phyloP scores from a whole-genome alignment of 2,888 invertebrate genomes.

The Chamaedrilus cognettii region DNA sequence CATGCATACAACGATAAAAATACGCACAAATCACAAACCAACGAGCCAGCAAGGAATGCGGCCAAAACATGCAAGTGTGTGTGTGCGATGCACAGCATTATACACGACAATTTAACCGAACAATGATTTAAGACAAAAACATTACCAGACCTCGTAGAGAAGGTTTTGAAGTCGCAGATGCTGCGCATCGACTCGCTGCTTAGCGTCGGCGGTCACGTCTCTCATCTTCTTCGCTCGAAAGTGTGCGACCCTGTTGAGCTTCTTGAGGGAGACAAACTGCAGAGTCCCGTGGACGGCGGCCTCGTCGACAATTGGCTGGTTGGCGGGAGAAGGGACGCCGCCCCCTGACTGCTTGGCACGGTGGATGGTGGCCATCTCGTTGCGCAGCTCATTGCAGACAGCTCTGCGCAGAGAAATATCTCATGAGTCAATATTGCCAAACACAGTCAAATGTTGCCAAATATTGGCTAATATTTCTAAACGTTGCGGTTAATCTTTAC shows the following conservation, averaged over 20 bases:
- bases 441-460: too few species aligned
- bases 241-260: constrained; percentile 87
- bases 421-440: too few species aligned
- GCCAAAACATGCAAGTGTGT: too few species aligned
- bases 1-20: too few species aligned
- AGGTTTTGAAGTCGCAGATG: constrained; percentile 90
- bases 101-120: too few species aligned
- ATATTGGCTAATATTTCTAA: too few species aligned
- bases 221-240: constrained; percentile 74
- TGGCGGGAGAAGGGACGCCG: constrained; percentile 59
- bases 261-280: constrained; percentile 80
- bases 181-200: constrained; percentile 85
- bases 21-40: too few species aligned
- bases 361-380: constrained; percentile 63
- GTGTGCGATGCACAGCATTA: too few species aligned
- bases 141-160: constrained; percentile 92
- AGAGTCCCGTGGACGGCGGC: constrained; percentile 75
- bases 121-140: too few species aligned
- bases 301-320: too few species aligned
- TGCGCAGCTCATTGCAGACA: constrained; percentile 72
- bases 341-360: background rate
- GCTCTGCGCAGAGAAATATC: constrained; percentile 71
- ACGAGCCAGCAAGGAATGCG: too few species aligned
- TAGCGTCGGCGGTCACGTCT: constrained; percentile 64
- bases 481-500: too few species aligned